These are phyloP conservation scores for Muntiacus muntjak DNA, from an alignment of 2,113 vertebrate species.

Conservation along the genomic window DNA sequence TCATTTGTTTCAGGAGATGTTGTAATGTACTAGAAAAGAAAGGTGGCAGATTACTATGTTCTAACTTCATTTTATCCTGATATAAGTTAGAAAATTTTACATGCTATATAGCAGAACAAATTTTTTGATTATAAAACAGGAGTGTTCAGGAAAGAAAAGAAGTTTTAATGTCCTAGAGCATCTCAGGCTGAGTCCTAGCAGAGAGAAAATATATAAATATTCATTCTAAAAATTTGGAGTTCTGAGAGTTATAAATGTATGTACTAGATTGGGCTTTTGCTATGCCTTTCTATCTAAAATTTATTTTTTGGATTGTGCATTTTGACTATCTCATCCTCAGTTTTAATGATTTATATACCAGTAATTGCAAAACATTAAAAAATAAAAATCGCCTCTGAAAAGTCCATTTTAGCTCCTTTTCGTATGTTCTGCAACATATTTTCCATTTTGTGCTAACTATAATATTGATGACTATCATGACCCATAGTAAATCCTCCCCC, in stretches of 20 bases:
- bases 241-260: neutral
- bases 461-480: neutral
- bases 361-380: neutral
- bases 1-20: neutral
- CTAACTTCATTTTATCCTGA: neutral
- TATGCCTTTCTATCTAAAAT: neutral
- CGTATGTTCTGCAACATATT: neutral
- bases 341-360: neutral
- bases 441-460: neutral
- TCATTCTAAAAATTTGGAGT: neutral
- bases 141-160: neutral
- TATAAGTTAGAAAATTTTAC: neutral
- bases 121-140: neutral
- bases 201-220: neutral
- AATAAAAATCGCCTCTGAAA: neutral
- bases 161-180: neutral
- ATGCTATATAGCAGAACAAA: neutral
- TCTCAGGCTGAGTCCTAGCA: neutral
- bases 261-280: neutral
- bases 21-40: neutral
- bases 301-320: neutral
- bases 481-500: neutral
- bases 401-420: neutral
- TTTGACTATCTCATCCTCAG: neutral
- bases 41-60: neutral